Conservation (phyloP, 2,113 vertebrate genomes). For the Chrysemys picta region DNA sequence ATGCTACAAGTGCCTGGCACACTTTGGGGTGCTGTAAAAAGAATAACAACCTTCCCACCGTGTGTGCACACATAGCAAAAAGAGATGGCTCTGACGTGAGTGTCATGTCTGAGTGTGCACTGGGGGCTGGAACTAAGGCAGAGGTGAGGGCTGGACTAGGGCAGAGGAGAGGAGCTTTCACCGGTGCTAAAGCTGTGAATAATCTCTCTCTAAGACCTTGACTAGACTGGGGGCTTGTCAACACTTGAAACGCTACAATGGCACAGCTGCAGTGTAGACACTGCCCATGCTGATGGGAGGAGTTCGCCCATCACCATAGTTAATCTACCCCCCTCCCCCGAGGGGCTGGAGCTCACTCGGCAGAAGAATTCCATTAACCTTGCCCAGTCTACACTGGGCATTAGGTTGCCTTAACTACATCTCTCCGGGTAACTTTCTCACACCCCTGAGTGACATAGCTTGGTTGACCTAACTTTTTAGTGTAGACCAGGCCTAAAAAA, state of each 20-base stretch:
- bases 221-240: background rate
- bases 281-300: background rate
- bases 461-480: background rate
- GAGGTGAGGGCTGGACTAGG: fast-evolving
- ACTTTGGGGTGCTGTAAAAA: background rate
- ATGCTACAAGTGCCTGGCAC: background rate
- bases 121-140: background rate
- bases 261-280: background rate
- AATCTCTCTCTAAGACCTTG: background rate
- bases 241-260: background rate
- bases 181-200: fast-evolving
- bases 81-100: fast-evolving
- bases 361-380: background rate
- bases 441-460: background rate
- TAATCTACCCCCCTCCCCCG: background rate
- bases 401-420: background rate
- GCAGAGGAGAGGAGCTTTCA: background rate
- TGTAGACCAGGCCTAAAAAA: background rate
- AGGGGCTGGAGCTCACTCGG: background rate
- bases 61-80: fast-evolving
- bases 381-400: background rate
- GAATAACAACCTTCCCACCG: fast-evolving
- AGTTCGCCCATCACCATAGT: background rate
- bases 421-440: background rate
- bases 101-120: background rate